phyloP scores from a whole-genome alignment of 2,888 invertebrate genomes.

The Agrochola macilenta region DNA sequence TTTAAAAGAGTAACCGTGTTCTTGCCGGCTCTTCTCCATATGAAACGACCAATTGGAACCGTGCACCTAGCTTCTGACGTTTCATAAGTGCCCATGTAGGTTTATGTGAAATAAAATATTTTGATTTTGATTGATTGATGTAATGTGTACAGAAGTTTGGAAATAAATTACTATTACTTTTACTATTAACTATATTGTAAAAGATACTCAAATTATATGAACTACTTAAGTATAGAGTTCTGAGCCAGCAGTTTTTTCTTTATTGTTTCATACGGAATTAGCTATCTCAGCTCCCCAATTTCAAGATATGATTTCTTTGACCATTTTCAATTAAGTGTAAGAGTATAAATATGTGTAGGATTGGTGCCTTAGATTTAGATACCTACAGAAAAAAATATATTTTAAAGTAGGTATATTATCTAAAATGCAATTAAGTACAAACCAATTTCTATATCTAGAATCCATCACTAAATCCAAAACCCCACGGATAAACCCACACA shows the following conservation, averaged over 20 bases:
- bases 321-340: background rate
- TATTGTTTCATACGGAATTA: background rate
- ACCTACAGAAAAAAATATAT: background rate
- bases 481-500: constrained; percentile 43
- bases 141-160: too few species aligned
- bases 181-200: background rate
- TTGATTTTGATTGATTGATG: too few species aligned
- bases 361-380: background rate
- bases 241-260: background rate
- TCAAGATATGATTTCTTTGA: background rate
- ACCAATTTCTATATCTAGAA: background rate
- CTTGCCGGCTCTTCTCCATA: too few species aligned
- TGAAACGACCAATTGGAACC: too few species aligned
- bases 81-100: too few species aligned
- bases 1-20: too few species aligned
- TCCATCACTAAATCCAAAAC: constrained; percentile 25
- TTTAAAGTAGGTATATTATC: background rate
- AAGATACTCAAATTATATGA: background rate
- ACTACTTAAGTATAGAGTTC: background rate
- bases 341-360: too few species aligned
- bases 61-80: too few species aligned
- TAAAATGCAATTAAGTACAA: background rate
- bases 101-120: too few species aligned
- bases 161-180: too few species aligned
- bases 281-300: background rate